Conservation (phyloP, 1,140 invertebrate species). For the Drosophila nigrodunni region DNA sequence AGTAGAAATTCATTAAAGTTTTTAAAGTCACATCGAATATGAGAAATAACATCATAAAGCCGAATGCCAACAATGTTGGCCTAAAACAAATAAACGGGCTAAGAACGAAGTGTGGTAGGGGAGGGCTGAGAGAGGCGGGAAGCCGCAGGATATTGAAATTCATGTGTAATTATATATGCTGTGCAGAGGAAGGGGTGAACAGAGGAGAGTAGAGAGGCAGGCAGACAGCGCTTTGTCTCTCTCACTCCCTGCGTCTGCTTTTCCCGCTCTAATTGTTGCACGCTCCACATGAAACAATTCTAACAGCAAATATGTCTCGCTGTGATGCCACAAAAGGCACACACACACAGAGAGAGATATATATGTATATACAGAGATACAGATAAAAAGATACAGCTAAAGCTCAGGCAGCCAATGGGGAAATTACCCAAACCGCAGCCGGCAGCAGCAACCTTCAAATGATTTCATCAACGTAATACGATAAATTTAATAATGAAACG, state of each 20-base stretch:
- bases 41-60: conserved; percentile 55
- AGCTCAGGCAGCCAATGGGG: conserved; percentile 69
- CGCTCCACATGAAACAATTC: conserved; percentile 63
- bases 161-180: conserved; percentile 78
- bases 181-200: conserved; percentile 24
- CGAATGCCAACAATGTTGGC: conserved; percentile 21
- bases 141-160: conserved; percentile 79
- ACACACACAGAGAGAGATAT: conserved; percentile 28
- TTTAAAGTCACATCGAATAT: conserved; percentile 59
- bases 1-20: conserved; percentile 40
- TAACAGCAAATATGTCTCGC: conserved; percentile 62
- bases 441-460: conserved; percentile 56
- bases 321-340: conserved; percentile 39
- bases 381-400: conserved; percentile 15
- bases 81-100: conserved; percentile 49
- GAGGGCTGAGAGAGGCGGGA: neutral
- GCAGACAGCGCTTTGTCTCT: neutral
- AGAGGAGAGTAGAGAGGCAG: neutral
- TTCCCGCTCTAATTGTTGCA: conserved; percentile 61
- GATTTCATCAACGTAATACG: conserved; percentile 81
- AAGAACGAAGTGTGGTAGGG: conserved; percentile 16
- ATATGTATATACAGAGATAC: neutral
- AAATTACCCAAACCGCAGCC: conserved; percentile 60
- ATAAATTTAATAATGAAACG: conserved; percentile 81
- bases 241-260: neutral